These are phyloP conservation scores for Aleiodes sp. DNA, from an alignment of 1,140 invertebrate species.

Conservation along the genomic window DNA sequence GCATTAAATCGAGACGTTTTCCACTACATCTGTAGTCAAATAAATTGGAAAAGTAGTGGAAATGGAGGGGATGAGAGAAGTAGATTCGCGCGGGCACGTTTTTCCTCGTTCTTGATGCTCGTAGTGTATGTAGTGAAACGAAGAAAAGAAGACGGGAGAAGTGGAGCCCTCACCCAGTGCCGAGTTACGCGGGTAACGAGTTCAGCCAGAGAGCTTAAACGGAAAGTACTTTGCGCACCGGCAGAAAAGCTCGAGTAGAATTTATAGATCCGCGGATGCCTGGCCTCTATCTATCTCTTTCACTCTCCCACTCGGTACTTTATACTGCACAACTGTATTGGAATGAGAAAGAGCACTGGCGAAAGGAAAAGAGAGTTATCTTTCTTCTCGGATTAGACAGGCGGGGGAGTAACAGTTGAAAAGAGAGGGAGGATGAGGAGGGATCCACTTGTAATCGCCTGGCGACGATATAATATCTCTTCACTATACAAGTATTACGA, in stretches of 20 bases:
- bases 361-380: not conserved
- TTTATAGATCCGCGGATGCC: slow-evolving; percentile 29
- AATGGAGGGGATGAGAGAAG: not conserved
- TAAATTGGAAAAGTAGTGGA: not conserved
- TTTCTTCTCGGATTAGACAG: slow-evolving; percentile 15
- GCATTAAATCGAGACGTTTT: not conserved
- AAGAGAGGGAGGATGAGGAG: not conserved
- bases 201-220: slow-evolving; percentile 32
- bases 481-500: not conserved
- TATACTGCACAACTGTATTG: not conserved
- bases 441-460: slow-evolving; percentile 11
- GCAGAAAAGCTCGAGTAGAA: slow-evolving; percentile 33
- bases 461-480: not conserved
- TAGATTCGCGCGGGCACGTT: slow-evolving; percentile 9
- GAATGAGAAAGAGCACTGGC: not conserved
- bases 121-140: not conserved
- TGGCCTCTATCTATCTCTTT: not conserved
- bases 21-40: not conserved
- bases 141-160: not conserved
- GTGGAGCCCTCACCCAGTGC: not conserved
- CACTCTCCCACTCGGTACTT: not conserved
- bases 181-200: slow-evolving; percentile 27
- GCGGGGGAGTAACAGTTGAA: not conserved
- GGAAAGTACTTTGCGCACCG: slow-evolving; percentile 34
- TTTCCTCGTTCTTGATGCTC: slow-evolving; percentile 24